Evolutionary conservation across 2,888 invertebrate genomes (phyloP).

Genomic region (Nezara viridula): DNA sequence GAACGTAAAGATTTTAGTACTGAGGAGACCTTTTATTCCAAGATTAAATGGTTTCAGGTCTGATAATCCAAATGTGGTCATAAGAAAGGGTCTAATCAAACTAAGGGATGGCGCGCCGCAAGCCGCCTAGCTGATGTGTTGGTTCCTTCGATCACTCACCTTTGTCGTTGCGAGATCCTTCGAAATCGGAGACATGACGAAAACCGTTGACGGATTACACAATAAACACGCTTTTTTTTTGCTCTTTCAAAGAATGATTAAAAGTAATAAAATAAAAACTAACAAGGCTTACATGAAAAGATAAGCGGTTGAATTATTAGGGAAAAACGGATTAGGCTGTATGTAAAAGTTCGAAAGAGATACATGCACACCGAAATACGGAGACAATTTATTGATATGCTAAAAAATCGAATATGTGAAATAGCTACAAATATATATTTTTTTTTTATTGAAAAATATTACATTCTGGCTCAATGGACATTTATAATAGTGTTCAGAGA

Average conservation of each 20-base stretch:
- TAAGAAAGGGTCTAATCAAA: background rate
- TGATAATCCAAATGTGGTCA: background rate
- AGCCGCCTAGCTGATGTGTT: background rate
- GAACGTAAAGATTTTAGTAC: background rate
- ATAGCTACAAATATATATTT: too few species aligned
- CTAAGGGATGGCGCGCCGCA: background rate
- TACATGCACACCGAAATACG: too few species aligned
- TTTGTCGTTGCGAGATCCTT: background rate
- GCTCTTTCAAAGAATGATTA: background rate
- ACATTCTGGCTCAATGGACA: too few species aligned
- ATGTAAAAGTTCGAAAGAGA: too few species aligned
- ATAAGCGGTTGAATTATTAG: too few species aligned
- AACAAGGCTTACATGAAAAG: too few species aligned
- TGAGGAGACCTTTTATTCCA: background rate
- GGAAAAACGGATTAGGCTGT: too few species aligned
- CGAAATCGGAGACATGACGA: background rate
- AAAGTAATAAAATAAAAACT: background rate
- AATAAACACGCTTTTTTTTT: background rate
- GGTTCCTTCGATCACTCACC: background rate
- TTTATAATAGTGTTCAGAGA: too few species aligned
- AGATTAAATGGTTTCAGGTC: background rate
- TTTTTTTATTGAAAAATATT: too few species aligned
- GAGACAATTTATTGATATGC: too few species aligned
- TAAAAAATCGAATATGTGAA: too few species aligned
- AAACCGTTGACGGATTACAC: background rate